A percentile compares a stretch with the other conserved stretches of the same genome.
phyloP scores from a whole-genome alignment of 1,140 invertebrate genomes.

The Eumeta japonica region DNA sequence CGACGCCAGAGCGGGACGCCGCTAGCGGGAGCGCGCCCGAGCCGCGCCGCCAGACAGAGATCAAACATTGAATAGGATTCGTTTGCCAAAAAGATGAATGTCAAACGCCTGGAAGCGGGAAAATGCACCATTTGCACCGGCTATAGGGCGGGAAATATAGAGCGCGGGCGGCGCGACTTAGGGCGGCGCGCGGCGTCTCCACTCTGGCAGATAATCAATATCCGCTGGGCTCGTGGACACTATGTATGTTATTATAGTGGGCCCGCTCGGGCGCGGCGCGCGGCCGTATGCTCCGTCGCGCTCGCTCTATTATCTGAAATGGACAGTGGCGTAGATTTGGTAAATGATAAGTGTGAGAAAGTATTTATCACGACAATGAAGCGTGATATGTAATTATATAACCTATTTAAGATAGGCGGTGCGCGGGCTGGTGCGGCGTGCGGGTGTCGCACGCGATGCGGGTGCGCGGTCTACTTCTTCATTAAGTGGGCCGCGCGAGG shows the following conservation, averaged over 20 bases:
- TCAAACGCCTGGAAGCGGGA: conserved; percentile 11
- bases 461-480: conserved; percentile 24
- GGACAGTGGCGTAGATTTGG: conserved; percentile 56
- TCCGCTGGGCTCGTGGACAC: conserved; percentile 59
- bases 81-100: conserved; percentile 28
- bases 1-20: conserved; percentile 43
- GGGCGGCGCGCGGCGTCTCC: conserved; percentile 35
- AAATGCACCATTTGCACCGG: conserved; percentile 25
- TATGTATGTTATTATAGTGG: conserved; percentile 55
- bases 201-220: conserved; percentile 61
- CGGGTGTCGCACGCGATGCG: conserved; percentile 32
- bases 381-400: conserved; percentile 56
- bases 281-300: conserved; percentile 21
- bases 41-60: conserved; percentile 54
- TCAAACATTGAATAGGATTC: conserved; percentile 53
- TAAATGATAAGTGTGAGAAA: conserved; percentile 58
- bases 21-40: conserved; percentile 43
- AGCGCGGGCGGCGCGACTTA: conserved; percentile 30
- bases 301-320: conserved; percentile 54
- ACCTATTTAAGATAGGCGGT: conserved; percentile 35
- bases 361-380: conserved; percentile 57
- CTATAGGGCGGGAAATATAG: conserved; percentile 28
- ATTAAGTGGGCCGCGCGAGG: conserved; percentile 25
- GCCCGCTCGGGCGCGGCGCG: conserved; percentile 22
- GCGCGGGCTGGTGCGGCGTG: neutral